These are phyloP conservation scores for Linnaemya vulpina DNA, from an alignment of 2,888 invertebrate species.

Conservation along the genomic window DNA sequence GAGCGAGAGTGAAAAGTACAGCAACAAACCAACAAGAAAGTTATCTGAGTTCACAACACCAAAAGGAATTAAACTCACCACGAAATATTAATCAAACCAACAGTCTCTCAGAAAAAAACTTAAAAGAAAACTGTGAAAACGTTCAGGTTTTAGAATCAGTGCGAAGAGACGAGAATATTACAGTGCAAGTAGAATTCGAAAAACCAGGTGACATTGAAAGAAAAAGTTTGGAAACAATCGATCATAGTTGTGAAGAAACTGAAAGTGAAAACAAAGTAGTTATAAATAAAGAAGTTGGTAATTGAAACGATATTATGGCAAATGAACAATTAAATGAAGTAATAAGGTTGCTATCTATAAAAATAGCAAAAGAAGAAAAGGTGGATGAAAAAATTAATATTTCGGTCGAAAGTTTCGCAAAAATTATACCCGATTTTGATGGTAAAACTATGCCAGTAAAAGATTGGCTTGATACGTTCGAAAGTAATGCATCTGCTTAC, in stretches of 20 bases:
- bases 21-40: neutral
- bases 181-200: slow-evolving; percentile 5
- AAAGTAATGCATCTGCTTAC: slow-evolving; percentile 52
- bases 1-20: neutral
- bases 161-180: neutral
- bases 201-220: neutral
- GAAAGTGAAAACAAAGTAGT: slow-evolving; percentile 14
- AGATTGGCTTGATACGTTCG: slow-evolving; percentile 54
- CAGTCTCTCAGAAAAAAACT: neutral
- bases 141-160: neutral
- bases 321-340: slow-evolving; percentile 18
- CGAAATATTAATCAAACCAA: neutral
- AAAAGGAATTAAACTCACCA: neutral
- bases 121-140: slow-evolving; percentile 4
- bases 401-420: slow-evolving; percentile 37
- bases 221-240: neutral
- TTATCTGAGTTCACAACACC: neutral
- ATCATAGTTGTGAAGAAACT: neutral
- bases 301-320: neutral
- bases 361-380: slow-evolving; percentile 18
- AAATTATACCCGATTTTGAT: slow-evolving; percentile 48
- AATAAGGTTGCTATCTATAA: slow-evolving; percentile 14
- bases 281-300: slow-evolving; percentile 8
- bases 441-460: slow-evolving; percentile 38
- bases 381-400: slow-evolving; percentile 7